phyloP scores from a whole-genome alignment of 1,140 invertebrate species.

The Lutraria rhynchaena region DNA sequence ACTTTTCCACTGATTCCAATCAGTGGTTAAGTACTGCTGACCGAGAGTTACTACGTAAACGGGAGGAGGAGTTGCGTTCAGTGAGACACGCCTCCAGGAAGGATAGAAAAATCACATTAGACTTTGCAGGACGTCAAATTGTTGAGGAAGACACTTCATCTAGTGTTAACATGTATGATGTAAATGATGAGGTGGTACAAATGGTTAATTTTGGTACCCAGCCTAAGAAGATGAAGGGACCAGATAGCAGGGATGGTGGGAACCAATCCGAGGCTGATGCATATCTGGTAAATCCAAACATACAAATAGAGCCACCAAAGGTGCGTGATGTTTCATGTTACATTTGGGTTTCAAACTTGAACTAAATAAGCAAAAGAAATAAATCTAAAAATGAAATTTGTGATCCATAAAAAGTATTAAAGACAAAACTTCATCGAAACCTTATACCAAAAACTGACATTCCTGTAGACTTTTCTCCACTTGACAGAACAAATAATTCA shows the following conservation, averaged over 20 bases:
- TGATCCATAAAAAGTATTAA: no score
- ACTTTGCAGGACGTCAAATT: constrained; percentile 89
- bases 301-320: constrained; percentile 60
- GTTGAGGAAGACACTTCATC: constrained; percentile 81
- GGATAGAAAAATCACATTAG: constrained; percentile 88
- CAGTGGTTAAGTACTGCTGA: constrained; percentile 91
- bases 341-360: no score
- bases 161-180: constrained; percentile 78
- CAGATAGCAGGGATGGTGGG: constrained; percentile 3
- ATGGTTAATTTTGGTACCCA: constrained; percentile 76
- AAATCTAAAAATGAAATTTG: no score
- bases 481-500: no score
- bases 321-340: no score
- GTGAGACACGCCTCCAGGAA: constrained; percentile 88
- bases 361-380: no score
- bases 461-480: no score
- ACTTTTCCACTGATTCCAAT: constrained; percentile 90
- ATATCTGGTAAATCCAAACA: constrained; percentile 64
- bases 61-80: constrained; percentile 87
- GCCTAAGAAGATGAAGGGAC: constrained; percentile 46
- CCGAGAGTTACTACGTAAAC: constrained; percentile 87
- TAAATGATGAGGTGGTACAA: constrained; percentile 81
- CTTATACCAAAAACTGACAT: no score
- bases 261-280: background rate
- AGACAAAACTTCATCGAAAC: no score